Percentiles rank a stretch among this genome's conserved stretches.
Evolutionary conservation across 2,888 invertebrate species (phyloP).

Genomic region (Nipponacmea schrenckii): DNA sequence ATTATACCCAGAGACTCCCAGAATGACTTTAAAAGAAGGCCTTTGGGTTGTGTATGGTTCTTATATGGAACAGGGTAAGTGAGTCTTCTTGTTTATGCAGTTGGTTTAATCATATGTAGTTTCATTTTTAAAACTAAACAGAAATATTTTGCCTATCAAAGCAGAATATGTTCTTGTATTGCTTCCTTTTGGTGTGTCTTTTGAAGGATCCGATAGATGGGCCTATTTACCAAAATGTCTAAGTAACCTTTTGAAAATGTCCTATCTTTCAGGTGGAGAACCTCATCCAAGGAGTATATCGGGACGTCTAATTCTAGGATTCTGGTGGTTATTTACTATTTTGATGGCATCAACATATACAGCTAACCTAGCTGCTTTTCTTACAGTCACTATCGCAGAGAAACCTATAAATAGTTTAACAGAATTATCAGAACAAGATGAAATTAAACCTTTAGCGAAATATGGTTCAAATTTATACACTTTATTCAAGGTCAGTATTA

Average conservation of each 20-base stretch:
- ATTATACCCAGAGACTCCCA: slow-evolving; percentile 4
- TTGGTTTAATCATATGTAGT: no score
- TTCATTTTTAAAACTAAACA: no score
- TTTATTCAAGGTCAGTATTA: slow-evolving; percentile 33
- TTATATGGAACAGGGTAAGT: slow-evolving; percentile 45
- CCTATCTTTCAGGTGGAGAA: slow-evolving; percentile 33
- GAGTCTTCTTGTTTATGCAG: not conserved
- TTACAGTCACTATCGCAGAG: slow-evolving; percentile 38
- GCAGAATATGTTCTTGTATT: no score
- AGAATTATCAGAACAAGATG: slow-evolving; percentile 33
- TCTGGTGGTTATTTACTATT: slow-evolving; percentile 46
- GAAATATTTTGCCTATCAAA: no score
- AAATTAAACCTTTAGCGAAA: slow-evolving; percentile 37
- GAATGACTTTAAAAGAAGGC: slow-evolving; percentile 28
- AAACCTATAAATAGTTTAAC: slow-evolving; percentile 37
- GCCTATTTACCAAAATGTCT: no score
- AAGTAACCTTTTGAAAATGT: no score
- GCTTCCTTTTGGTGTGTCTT: no score
- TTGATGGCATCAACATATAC: slow-evolving; percentile 44
- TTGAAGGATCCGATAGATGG: no score
- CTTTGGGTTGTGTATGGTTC: slow-evolving; percentile 45
- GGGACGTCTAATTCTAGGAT: slow-evolving; percentile 36
- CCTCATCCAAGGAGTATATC: slow-evolving; percentile 33
- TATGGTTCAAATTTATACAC: slow-evolving; percentile 34
- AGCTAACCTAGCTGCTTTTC: slow-evolving; percentile 45